Conservation (phyloP, 1,140 invertebrate species). For the Acyrthosiphon pisum region DNA sequence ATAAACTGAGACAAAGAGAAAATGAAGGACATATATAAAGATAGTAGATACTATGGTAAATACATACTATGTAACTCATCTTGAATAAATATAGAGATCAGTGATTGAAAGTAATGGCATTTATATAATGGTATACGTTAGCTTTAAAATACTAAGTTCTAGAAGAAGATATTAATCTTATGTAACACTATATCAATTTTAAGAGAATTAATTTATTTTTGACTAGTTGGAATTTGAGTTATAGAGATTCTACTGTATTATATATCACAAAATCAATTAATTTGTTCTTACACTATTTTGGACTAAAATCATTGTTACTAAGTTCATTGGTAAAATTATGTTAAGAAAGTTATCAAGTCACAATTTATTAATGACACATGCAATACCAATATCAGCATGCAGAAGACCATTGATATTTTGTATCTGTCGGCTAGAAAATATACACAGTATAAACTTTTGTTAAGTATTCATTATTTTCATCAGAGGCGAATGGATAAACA, state of each 20-base stretch:
- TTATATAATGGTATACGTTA: not conserved
- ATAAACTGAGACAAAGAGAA: not conserved
- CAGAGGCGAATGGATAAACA: not conserved
- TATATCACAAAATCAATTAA: slow-evolving; percentile 19
- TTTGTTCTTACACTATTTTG: slow-evolving; percentile 11
- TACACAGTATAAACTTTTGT: slow-evolving; percentile 8
- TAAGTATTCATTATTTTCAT: not conserved
- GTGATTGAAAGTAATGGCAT: not conserved
- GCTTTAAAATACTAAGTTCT: not conserved
- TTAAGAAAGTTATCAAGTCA: slow-evolving; percentile 8
- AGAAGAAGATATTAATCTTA: not conserved
- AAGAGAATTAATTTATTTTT: not conserved
- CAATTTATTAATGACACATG: slow-evolving; percentile 45
- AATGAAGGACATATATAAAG: not conserved
- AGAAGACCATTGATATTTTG: slow-evolving; percentile 42
- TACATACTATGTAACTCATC: not conserved
- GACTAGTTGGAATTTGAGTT: not conserved
- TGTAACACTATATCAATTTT: not conserved
- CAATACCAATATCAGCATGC: slow-evolving; percentile 52
- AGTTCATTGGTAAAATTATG: not conserved
- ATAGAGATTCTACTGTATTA: not conserved
- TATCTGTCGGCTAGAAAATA: slow-evolving; percentile 55
- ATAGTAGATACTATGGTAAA: not conserved
- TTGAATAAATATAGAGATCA: not conserved
- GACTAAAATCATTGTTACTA: not conserved